phyloP scores from a whole-genome alignment of 2,113 vertebrate species.

The Spea multiplicata region DNA sequence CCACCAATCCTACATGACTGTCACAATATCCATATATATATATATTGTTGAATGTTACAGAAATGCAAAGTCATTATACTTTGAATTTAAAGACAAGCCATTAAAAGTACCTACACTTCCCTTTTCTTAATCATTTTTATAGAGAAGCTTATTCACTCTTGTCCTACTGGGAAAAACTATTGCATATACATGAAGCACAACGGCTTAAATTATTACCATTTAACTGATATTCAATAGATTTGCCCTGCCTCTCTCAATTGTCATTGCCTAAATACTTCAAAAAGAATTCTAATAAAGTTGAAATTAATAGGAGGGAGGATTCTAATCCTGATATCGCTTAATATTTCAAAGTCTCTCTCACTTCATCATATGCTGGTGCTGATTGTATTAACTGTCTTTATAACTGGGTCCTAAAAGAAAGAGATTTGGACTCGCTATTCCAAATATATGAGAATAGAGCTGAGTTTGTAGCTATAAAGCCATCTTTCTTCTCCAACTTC shows the following conservation, averaged over 20 bases:
- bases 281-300: slow-evolving; percentile 99
- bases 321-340: slow-evolving; percentile 99
- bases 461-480: too few species aligned
- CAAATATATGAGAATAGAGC: too few species aligned
- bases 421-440: too few species aligned
- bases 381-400: slow-evolving; percentile 35
- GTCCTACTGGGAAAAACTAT: slow-evolving; percentile 69
- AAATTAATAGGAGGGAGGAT: slow-evolving; percentile 98
- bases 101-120: slow-evolving; percentile 73
- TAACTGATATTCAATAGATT: slow-evolving; percentile 99
- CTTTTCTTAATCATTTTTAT: slow-evolving; percentile 69
- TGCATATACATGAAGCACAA: slow-evolving; percentile 78
- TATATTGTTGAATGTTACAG: too few species aligned
- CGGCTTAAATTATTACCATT: slow-evolving; percentile 95
- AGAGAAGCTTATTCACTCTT: slow-evolving; percentile 70
- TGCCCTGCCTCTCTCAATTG: slow-evolving; percentile 94
- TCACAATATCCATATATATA: too few species aligned
- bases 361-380: slow-evolving; percentile 39
- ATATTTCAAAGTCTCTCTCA: slow-evolving; percentile 99
- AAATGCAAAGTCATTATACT: slow-evolving; percentile 56
- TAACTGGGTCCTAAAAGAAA: too few species aligned
- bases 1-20: too few species aligned
- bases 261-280: slow-evolving; percentile 99
- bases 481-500: too few species aligned
- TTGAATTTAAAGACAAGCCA: slow-evolving; percentile 72